Evolutionary conservation across 2,113 vertebrate species (phyloP), one percentile per base, ranked within the genome.

Genomic region (Pseudorhombus dupliciocellatus): DNA sequence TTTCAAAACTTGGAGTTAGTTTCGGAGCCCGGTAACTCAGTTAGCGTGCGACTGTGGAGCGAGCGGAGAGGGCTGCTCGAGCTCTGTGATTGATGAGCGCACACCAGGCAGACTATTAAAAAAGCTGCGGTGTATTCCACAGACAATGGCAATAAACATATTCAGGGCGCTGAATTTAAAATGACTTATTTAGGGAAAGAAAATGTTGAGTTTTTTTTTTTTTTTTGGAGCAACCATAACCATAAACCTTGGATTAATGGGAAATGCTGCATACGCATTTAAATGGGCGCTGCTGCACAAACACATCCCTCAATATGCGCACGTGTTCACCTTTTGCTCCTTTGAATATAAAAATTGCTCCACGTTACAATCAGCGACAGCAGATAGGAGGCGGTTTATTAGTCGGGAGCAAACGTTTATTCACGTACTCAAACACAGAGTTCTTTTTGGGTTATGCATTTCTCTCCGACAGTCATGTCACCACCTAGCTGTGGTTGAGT

Each of bases 1-100:
- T 97, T 98, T 95, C 89, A 95, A 95, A 97, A 97, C 93, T 96
- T 95, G 90, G 95, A 96, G 95, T 96, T 95, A 95, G 95, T 95
- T 96, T 95, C 91, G 83, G 92, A 90, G 93, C 85, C 92, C 91
- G 74, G 87, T 97, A 97, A 98, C 95, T 94, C 87, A 92, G 95
- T 98, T 98, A 97, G 91, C 65, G 91, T 84, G 87, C 76, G 93
- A 95, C 92, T 94, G 94, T 90, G 84, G 91, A 91, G 94, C 93
- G 94, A 92, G 91, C 79, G 92, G 92, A 94, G 93, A 93, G 91
- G 94, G 94, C 90, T 94, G 94, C 91, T 86, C 88, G 61, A 30
- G 80, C 88, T 79, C 78, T 70, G 91, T 97, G 96, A 98, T 97
- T 96, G 96, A 98, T 98, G 96, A 95, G 87, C 73, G 60, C 75